Conservation (phyloP, 2,113 vertebrate species). For the Solea senegalensis region DNA sequence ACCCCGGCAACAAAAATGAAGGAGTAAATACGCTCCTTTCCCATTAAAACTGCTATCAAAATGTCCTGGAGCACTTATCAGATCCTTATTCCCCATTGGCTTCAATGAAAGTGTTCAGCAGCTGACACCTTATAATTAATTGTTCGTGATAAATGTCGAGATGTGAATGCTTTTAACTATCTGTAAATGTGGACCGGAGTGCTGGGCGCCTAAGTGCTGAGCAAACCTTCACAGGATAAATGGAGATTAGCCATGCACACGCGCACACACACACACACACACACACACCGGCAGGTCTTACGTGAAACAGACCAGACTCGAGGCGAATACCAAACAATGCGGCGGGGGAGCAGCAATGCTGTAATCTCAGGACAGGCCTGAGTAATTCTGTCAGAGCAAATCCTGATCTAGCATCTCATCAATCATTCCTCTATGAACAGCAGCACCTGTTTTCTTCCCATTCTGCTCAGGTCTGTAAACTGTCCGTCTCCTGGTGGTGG, state of each 20-base stretch:
- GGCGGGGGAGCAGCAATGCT: slow-evolving; percentile 13
- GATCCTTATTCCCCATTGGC: slow-evolving; percentile 21
- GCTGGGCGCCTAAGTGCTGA: slow-evolving; percentile 56
- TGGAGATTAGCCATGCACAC: slow-evolving; percentile 54
- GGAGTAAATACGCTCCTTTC: slow-evolving; percentile 8
- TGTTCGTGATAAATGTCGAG: slow-evolving; percentile 33
- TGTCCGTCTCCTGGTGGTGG: slow-evolving; percentile 36
- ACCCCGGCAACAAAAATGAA: background rate
- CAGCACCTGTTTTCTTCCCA: slow-evolving; percentile 38
- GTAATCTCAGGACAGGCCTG: slow-evolving; percentile 47
- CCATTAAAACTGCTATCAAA: slow-evolving; percentile 2
- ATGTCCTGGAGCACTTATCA: slow-evolving; percentile 27
- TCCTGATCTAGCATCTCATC: slow-evolving; percentile 55
- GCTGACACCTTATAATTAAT: slow-evolving; percentile 34
- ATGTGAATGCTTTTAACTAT: slow-evolving; percentile 46
- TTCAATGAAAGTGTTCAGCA: slow-evolving; percentile 30
- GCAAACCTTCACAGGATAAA: slow-evolving; percentile 61
- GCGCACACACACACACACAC: slow-evolving; percentile 10
- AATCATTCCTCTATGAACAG: slow-evolving; percentile 44
- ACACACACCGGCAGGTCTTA: slow-evolving; percentile 32
- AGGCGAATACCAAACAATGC: slow-evolving; percentile 48
- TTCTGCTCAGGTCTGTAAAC: slow-evolving; percentile 44
- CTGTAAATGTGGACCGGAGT: slow-evolving; percentile 12
- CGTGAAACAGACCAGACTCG: slow-evolving; percentile 45
- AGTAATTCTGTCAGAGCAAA: slow-evolving; percentile 54